Evolutionary conservation across 2,113 vertebrate species (phyloP).

Genomic region (Sander vitreus): DNA sequence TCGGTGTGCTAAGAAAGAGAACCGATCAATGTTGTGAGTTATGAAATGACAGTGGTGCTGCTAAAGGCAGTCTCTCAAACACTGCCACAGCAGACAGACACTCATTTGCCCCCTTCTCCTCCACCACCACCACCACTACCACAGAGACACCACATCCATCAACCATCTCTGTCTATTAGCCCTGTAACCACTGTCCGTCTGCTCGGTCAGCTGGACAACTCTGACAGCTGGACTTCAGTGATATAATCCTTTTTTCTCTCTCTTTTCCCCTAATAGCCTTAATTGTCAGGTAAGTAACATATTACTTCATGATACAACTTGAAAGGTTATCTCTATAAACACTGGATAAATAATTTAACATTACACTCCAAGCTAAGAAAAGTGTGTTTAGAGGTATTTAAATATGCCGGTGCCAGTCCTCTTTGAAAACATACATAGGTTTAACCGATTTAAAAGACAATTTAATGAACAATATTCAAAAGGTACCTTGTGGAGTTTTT

Average conservation of each 20-base stretch:
- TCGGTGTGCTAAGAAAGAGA: conserved; percentile 53
- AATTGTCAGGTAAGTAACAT: conserved; percentile 14
- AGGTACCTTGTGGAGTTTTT: background rate
- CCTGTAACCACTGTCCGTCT: conserved; percentile 41
- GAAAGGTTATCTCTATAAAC: background rate
- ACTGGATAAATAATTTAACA: background rate
- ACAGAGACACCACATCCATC: conserved; percentile 65
- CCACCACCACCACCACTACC: conserved; percentile 34
- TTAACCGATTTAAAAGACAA: background rate
- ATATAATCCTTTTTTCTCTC: background rate
- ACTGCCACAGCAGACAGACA: conserved; percentile 55
- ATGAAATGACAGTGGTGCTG: conserved; percentile 78
- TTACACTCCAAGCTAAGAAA: background rate
- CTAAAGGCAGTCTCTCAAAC: conserved; percentile 77
- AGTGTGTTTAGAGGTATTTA: background rate
- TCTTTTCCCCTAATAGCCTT: background rate
- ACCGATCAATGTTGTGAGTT: conserved; percentile 81
- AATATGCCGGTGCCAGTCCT: background rate
- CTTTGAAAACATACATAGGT: background rate
- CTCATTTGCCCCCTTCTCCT: conserved; percentile 51
- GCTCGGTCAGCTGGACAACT: conserved; percentile 19
- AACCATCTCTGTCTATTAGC: conserved; percentile 55
- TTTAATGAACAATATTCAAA: background rate
- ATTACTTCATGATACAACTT: background rate
- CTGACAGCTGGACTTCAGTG: conserved; percentile 44